Base-by-base conservation (phyloP, 92 coral and sea anemone genomes). In the Nematostella vectensis region DNA sequence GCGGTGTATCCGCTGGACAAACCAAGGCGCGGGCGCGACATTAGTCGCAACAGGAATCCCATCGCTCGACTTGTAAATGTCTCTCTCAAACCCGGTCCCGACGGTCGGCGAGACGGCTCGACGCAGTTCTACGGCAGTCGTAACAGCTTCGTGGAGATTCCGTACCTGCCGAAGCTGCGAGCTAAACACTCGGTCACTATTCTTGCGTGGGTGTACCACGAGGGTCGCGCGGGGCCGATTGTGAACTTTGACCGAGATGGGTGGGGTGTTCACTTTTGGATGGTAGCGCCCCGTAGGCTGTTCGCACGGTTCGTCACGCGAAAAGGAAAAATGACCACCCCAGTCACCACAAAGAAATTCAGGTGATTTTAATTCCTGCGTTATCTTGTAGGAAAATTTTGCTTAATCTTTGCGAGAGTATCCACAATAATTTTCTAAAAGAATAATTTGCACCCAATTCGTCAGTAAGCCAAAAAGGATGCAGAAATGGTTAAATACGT, bases 211-310 rank as follows among this genome's bases (percentile, higher is more conserved):
- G 53, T 82, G 2, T 68, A 39, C 56, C 77, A 82, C 16, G 44
- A 55, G 1, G 88, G 88, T 0, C 48, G 45, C 11, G 13, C 53
- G 11, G 88, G 88, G 0, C 82, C 88, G 1, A 58, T 81, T 49
- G 73, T 81, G 21, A 58, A 75, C 28, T 81, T 58, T 63, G 68
- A 65, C 25, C 67, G 63, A 1, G 62, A 47, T 19, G 84, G 84
- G 17, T 78, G 84, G 84, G 84, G 79, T 16, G 79, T 78, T 0
- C 84, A 78, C 73, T 71, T 78, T 51, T 78, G 84, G 84, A 71
- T 78, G 84, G 51, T 61, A 6, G 13, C 60, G 2, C 84, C 73
- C 13, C 31, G 30, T 9, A 51, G 58, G 0, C 27, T 83, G 38
- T 79, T 79, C 55, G 70, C 51, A 17, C 78, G 82, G 22, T 79